Conservation (phyloP, 2,113 vertebrate genomes). For the Sturnira hondurensis region DNA sequence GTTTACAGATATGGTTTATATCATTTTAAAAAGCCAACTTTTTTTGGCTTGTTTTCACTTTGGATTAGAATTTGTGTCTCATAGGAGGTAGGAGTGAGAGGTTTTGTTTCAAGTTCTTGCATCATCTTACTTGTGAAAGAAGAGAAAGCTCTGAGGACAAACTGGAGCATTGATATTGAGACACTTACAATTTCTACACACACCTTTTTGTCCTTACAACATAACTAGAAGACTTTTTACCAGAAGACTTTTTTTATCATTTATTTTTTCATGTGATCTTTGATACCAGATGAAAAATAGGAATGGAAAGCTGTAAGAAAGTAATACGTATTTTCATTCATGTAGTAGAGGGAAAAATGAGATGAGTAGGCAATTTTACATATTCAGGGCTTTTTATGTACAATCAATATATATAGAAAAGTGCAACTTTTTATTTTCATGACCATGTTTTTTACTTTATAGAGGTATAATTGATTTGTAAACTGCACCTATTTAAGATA, state of each 20-base stretch:
- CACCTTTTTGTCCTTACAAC: not conserved
- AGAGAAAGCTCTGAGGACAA: not conserved
- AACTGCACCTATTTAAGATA: not conserved
- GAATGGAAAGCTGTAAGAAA: not conserved
- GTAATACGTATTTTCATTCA: not conserved
- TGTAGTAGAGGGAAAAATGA: not conserved
- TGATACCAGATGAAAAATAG: not conserved
- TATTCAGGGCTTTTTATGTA: not conserved
- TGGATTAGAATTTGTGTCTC: not conserved
- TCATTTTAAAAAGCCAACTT: not conserved
- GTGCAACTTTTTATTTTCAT: not conserved
- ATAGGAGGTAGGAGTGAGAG: not conserved
- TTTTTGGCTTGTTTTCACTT: not conserved
- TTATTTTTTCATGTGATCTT: not conserved
- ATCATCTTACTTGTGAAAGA: not conserved
- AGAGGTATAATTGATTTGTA: not conserved
- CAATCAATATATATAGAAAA: not conserved
- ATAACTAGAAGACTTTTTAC: not conserved
- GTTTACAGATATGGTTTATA: not conserved
- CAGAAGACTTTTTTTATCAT: not conserved
- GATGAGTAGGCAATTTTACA: not conserved
- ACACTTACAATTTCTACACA: not conserved
- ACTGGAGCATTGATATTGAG: not conserved
- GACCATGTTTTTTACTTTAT: not conserved
- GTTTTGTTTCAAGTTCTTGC: not conserved